Conservation (phyloP, 2,113 vertebrate species). For the Clupea harengus region DNA sequence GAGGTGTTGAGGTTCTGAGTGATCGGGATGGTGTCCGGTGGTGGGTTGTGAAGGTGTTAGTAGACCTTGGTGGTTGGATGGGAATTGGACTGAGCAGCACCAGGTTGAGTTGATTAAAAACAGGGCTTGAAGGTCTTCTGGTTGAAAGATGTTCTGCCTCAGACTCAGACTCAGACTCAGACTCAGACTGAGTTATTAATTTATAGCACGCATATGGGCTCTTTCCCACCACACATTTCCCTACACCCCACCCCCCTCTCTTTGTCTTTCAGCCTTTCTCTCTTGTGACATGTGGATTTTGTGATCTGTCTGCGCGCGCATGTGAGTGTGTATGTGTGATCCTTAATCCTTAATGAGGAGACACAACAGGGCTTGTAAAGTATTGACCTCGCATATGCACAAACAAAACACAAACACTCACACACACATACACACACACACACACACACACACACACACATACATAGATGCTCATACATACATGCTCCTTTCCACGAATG, state of each 20-base stretch:
- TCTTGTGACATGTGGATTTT: background rate
- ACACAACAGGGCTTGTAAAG: conserved; percentile 1
- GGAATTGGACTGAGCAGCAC: background rate
- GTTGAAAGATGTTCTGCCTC: conserved; percentile 1
- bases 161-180: background rate
- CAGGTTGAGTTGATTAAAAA: conserved; percentile 9
- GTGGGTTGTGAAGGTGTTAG: background rate
- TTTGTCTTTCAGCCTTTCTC: conserved; percentile 28
- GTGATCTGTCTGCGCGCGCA: background rate
- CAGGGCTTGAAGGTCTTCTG: background rate
- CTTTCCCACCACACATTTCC: background rate
- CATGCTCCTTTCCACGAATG: background rate
- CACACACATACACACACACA: background rate
- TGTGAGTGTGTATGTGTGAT: background rate
- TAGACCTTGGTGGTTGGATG: background rate
- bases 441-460: conserved; percentile 8
- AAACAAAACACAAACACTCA: background rate
- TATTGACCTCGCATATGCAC: conserved; percentile 9
- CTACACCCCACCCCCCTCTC: background rate
- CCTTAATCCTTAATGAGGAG: conserved; percentile 31
- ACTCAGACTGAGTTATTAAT: background rate
- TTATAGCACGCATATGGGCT: background rate
- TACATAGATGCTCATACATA: background rate
- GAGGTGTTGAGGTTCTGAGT: background rate
- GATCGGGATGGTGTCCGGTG: background rate